Evolutionary conservation across 1,140 invertebrate species (phyloP).

Genomic region (Spodoptera litura): DNA sequence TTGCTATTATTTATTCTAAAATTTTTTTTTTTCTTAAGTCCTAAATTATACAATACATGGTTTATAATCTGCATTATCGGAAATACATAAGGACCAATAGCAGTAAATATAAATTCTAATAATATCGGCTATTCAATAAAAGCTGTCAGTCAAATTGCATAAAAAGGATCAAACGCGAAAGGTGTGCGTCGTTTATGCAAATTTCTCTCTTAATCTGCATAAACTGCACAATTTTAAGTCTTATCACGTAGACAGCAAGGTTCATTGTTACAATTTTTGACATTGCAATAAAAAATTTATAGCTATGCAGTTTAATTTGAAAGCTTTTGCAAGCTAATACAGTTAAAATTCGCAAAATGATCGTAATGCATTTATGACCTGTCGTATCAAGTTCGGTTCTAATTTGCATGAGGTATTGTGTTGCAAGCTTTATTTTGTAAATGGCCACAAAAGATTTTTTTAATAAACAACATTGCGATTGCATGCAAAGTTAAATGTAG

Average conservation of each 20-base stretch:
- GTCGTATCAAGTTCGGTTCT: slow-evolving; percentile 63
- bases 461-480: slow-evolving; percentile 83
- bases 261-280: neutral
- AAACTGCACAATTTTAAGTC: neutral
- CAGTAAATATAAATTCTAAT: slow-evolving; percentile 35
- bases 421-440: slow-evolving; percentile 81
- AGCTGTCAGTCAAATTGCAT: slow-evolving; percentile 84
- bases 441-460: slow-evolving; percentile 83
- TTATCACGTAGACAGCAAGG: neutral
- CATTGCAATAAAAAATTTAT: slow-evolving; percentile 20
- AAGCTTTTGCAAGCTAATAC: slow-evolving; percentile 57
- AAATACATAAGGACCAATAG: slow-evolving; percentile 59
- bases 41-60: neutral
- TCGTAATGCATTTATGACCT: slow-evolving; percentile 54
- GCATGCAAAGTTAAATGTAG: slow-evolving; percentile 73
- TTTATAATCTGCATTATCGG: slow-evolving; percentile 6
- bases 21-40: neutral
- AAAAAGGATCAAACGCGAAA: slow-evolving; percentile 80
- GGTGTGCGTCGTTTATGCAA: slow-evolving; percentile 83
- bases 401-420: slow-evolving; percentile 85
- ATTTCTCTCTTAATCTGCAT: slow-evolving; percentile 61
- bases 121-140: slow-evolving; percentile 64
- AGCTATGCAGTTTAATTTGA: slow-evolving; percentile 52
- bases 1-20: neutral
- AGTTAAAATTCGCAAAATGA: slow-evolving; percentile 60